Evolutionary conservation across 2,888 invertebrate species (phyloP), one percentile per base, ranked within the genome.

Genomic region (Eilema depressum): DNA sequence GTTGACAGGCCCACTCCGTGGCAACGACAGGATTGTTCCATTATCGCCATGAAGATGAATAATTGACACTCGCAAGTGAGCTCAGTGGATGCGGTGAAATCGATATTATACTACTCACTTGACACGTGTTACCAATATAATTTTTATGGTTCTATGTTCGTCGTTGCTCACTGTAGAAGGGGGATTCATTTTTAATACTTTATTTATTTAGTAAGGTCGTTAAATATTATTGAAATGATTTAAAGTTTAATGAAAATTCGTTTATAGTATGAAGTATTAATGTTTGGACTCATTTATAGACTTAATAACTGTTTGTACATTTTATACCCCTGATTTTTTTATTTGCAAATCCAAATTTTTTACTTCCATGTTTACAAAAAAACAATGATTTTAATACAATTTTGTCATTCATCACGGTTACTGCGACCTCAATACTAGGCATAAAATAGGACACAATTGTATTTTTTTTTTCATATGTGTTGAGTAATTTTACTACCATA

Each of bases 1-100:
- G 94, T 85, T 92, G 95, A 95, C 94, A 93, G 93, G 88, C 87
- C 87, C 92, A 90, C 91, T 91, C 86, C 85, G 85, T 84, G 85
- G 80, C 86, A 75, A 76, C 91, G 93, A 95, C 95, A 95, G 90
- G 93, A 92, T 90, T 94, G 95, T 95, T 94, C 94, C 94, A 95
- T 95, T 95, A 94, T 92, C 93, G 92, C 85, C 84, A 83, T 83
- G 82, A 83, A 87, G 91, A 92, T 93, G 93, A 93, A 94, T 93
- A 93, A 93, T 92, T 93, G 92, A 92, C 90, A 87, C 84, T 85
- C 85, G 83, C 82, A 81, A 88, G 86, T 89, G 88, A 86, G 87
- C 88, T 87, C 86, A 75, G 75, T 90, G 89, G 90, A 91, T 90
- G 87, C 85, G 91, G 89, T 80, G 79, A 66, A 79, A 64, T 53